These are phyloP conservation scores for Cryptocheilus praepositus DNA, from an alignment of 2,888 invertebrate species.

Conservation along the genomic window DNA sequence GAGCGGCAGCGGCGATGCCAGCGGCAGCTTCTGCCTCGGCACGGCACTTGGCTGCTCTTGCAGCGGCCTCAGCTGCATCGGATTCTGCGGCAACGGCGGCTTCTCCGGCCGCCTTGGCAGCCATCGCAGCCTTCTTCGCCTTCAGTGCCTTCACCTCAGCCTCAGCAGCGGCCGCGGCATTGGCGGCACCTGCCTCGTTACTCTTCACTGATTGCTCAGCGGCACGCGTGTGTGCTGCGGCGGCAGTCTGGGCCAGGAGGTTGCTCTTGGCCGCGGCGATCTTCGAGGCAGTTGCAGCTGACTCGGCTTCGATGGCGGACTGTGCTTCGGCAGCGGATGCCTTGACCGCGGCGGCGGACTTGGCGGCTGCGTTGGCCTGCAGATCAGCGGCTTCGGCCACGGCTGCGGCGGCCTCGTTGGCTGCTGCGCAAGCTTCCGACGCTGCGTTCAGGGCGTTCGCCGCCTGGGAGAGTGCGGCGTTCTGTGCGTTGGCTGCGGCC, in stretches of 20 bases:
- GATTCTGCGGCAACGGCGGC: constrained; percentile 13
- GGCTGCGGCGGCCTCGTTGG: constrained; percentile 7
- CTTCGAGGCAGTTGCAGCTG: background rate
- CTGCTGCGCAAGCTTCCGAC: background rate
- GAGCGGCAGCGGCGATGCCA: background rate
- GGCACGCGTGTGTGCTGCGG: constrained; percentile 15
- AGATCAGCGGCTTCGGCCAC: constrained; percentile 10
- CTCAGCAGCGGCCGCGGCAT: constrained; percentile 19
- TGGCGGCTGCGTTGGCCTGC: background rate
- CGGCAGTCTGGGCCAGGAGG: background rate
- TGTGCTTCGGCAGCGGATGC: background rate
- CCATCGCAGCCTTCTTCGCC: constrained; percentile 8
- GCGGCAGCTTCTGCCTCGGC: constrained; percentile 15
- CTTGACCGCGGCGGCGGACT: background rate
- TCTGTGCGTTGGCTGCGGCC: constrained; percentile 18
- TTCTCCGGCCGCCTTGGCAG: background rate
- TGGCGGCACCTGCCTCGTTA: constrained; percentile 19
- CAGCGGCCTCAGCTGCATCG: constrained; percentile 11
- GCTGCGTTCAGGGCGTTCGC: constrained; percentile 2
- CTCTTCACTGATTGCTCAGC: constrained; percentile 13
- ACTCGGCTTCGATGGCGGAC: background rate
- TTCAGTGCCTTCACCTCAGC: constrained; percentile 20
- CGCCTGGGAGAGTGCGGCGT: constrained; percentile 1
- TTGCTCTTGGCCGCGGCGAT: constrained; percentile 12
- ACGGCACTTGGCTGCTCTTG: background rate